These are phyloP conservation scores for Anadara kagoshimensis DNA, from an alignment of 1,140 invertebrate species.

Conservation along the genomic window DNA sequence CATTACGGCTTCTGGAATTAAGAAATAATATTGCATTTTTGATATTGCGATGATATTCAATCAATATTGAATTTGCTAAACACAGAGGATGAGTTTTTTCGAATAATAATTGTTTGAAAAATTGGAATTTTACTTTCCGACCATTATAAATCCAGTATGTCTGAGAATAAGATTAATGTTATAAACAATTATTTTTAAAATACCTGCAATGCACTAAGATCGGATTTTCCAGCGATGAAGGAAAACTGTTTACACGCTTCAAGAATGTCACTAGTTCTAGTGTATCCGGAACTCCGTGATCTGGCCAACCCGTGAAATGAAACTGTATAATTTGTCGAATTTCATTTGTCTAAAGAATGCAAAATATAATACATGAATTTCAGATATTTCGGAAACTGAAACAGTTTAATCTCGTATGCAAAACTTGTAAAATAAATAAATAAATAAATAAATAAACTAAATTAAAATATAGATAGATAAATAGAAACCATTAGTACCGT, in stretches of 20 bases:
- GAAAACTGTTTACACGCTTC: conserved; percentile 33
- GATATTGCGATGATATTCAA: too few species aligned
- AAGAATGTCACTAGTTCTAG: conserved; percentile 49
- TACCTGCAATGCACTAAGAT: conserved; percentile 83
- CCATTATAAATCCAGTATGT: too few species aligned
- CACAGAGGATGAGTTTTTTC: too few species aligned
- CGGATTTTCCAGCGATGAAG: conserved; percentile 78
- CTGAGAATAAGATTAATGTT: not conserved
- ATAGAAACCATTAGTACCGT: too few species aligned
- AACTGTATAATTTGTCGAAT: conserved; percentile 95
- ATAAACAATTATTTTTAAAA: not conserved
- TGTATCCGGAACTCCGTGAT: conserved; percentile 90
- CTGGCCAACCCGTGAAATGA: conserved; percentile 98
- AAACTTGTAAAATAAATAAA: not conserved
- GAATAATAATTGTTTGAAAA: too few species aligned
- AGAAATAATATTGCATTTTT: too few species aligned
- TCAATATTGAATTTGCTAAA: too few species aligned
- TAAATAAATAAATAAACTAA: too few species aligned
- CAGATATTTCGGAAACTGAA: not conserved
- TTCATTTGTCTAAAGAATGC: conserved; percentile 55
- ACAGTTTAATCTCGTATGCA: too few species aligned
- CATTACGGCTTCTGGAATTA: too few species aligned
- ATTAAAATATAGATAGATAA: too few species aligned
- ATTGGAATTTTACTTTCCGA: too few species aligned
- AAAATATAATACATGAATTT: not conserved